Conservation (phyloP, 2,113 vertebrate genomes). For the Xenopus laevis region DNA sequence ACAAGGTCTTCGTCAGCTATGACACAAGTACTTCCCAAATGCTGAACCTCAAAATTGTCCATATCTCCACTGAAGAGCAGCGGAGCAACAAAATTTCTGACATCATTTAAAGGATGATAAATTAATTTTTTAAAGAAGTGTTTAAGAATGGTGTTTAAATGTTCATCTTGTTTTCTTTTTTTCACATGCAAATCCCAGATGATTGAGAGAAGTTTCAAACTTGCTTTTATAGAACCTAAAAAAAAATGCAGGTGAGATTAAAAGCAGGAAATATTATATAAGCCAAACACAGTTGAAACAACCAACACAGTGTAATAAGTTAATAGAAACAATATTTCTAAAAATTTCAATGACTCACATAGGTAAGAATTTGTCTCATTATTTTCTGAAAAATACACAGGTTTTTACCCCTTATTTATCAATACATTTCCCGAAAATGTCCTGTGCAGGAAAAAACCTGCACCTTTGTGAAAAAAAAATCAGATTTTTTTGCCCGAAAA, state of each 20-base stretch:
- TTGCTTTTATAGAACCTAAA: slow-evolving; percentile 19
- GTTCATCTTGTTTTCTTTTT: not conserved
- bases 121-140: slow-evolving; percentile 35
- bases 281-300: too few species aligned
- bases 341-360: too few species aligned
- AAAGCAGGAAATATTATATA: too few species aligned
- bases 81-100: slow-evolving; percentile 1
- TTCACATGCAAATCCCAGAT: not conserved
- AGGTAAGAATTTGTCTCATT: too few species aligned
- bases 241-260: not conserved
- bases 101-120: slow-evolving; percentile 5
- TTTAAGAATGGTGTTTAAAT: slow-evolving; percentile 3
- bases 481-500: too few species aligned
- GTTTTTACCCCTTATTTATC: too few species aligned
- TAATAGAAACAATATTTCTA: too few species aligned
- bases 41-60: not conserved
- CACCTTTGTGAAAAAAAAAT: too few species aligned
- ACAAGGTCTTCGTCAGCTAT: not conserved
- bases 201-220: slow-evolving; percentile 19
- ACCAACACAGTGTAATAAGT: too few species aligned
- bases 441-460: too few species aligned
- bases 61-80: slow-evolving; percentile 13
- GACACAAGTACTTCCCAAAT: slow-evolving; percentile 28
- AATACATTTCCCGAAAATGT: too few species aligned
- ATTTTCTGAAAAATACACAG: too few species aligned